Evolutionary conservation across 2,888 invertebrate species (phyloP).

Genomic region (Hypercompe scribonia): DNA sequence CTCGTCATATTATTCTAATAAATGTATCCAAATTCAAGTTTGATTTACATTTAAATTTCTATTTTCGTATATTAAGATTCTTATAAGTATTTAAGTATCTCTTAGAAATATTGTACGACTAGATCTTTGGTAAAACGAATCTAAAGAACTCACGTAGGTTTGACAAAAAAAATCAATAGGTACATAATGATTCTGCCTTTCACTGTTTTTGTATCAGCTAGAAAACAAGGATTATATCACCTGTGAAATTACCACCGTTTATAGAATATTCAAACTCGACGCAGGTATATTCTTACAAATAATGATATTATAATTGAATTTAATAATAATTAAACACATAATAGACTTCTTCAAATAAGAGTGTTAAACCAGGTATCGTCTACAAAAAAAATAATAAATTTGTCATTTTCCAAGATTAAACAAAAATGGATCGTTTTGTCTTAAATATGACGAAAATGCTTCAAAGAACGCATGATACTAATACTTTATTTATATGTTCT

Average conservation of each 20-base stretch:
- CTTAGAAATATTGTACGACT: conserved; percentile 10
- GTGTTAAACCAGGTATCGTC: conserved; percentile 28
- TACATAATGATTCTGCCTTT: conserved; percentile 57
- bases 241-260: conserved; percentile 55
- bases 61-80: conserved; percentile 9
- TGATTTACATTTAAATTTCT: neutral
- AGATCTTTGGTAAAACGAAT: conserved; percentile 23
- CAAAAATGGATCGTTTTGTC: conserved; percentile 26
- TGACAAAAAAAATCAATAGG: conserved; percentile 38
- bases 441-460: conserved; percentile 34
- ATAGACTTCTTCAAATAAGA: conserved; percentile 28
- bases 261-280: conserved; percentile 61
- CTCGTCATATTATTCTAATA: neutral
- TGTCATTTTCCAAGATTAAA: conserved; percentile 40
- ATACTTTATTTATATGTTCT: conserved; percentile 4
- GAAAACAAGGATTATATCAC: conserved; percentile 48
- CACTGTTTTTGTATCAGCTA: conserved; percentile 46
- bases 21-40: too few species aligned
- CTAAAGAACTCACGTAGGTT: conserved; percentile 41
- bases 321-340: too few species aligned
- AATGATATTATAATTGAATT: conserved; percentile 56
- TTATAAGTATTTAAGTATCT: neutral
- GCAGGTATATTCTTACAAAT: conserved; percentile 48
- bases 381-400: conserved; percentile 37
- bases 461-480: conserved; percentile 37